These are phyloP conservation scores for Scotopteryx bipunctaria DNA, from an alignment of 2,888 invertebrate species.

Conservation along the genomic window DNA sequence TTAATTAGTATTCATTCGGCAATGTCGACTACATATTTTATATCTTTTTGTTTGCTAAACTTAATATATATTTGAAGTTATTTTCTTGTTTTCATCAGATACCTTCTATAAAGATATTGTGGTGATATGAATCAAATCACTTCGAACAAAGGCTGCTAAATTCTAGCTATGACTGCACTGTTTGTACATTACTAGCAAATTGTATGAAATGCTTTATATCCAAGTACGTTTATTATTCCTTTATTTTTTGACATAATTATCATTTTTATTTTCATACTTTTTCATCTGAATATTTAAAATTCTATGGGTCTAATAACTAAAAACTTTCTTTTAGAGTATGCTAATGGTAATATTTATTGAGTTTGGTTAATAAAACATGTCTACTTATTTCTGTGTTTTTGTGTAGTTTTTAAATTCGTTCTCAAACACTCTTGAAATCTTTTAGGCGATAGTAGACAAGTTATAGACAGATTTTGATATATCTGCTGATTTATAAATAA, in stretches of 20 bases:
- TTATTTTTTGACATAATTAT: constrained; percentile 28
- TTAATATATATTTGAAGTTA: no score
- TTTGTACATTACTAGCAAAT: constrained; percentile 17
- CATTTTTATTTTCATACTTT: constrained; percentile 22
- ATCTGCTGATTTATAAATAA: no score
- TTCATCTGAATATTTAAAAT: constrained; percentile 14
- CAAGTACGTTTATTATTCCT: constrained; percentile 21
- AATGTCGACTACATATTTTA: no score
- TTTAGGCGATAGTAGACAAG: no score
- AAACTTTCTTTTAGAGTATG: constrained; percentile 50
- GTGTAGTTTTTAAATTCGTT: constrained; percentile 35
- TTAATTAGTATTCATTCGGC: background rate
- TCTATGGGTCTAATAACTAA: constrained; percentile 39
- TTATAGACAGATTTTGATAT: no score
- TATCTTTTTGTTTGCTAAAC: background rate
- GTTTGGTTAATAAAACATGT: constrained; percentile 48
- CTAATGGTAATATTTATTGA: constrained; percentile 66
- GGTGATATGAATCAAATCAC: constrained; percentile 9
- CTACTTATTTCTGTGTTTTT: constrained; percentile 42
- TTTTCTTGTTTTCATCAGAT: background rate
- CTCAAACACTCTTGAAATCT: no score
- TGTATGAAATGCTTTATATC: constrained; percentile 17
- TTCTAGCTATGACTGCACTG: constrained; percentile 15
- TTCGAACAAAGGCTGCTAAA: background rate
- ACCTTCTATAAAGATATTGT: background rate